These are phyloP conservation scores for Aphaenogaster ashmeadi DNA, from an alignment of 1,140 invertebrate species.

Conservation along the genomic window DNA sequence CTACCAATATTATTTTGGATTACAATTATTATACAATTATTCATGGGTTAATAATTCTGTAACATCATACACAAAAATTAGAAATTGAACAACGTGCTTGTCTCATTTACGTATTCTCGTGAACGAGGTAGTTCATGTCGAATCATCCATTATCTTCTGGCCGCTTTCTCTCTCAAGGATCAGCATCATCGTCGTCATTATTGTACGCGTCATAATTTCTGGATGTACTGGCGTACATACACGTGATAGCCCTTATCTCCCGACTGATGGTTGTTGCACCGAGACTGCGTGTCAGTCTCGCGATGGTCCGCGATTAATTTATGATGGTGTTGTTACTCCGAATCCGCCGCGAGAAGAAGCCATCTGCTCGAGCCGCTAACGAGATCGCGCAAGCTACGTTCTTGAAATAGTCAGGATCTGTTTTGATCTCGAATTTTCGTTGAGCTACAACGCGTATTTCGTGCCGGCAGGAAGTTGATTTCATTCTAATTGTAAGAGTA, in stretches of 20 bases:
- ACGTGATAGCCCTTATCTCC: slow-evolving; percentile 43
- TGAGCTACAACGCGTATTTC: background rate
- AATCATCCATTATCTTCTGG: slow-evolving; percentile 27
- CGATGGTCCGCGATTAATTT: slow-evolving; percentile 51
- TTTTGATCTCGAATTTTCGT: slow-evolving; percentile 36
- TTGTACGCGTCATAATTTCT: slow-evolving; percentile 34
- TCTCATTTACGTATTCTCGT: background rate
- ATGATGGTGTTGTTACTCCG: slow-evolving; percentile 51
- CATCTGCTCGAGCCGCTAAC: slow-evolving; percentile 22
- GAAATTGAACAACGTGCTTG: background rate
- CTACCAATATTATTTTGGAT: background rate
- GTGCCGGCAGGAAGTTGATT: background rate
- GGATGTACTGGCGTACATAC: background rate
- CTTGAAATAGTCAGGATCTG: slow-evolving; percentile 42
- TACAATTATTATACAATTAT: background rate
- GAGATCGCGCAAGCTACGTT: slow-evolving; percentile 16
- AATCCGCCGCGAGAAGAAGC: slow-evolving; percentile 24
- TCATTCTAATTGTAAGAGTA: background rate
- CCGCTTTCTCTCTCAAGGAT: slow-evolving; percentile 28
- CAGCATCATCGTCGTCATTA: background rate
- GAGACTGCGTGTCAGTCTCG: slow-evolving; percentile 59
- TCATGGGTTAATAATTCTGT: background rate
- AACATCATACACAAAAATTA: background rate
- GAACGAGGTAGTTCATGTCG: background rate
- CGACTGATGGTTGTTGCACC: slow-evolving; percentile 21